phyloP scores from a whole-genome alignment of 2,797 vertebrate species.

The Peromyscus aztecus region DNA sequence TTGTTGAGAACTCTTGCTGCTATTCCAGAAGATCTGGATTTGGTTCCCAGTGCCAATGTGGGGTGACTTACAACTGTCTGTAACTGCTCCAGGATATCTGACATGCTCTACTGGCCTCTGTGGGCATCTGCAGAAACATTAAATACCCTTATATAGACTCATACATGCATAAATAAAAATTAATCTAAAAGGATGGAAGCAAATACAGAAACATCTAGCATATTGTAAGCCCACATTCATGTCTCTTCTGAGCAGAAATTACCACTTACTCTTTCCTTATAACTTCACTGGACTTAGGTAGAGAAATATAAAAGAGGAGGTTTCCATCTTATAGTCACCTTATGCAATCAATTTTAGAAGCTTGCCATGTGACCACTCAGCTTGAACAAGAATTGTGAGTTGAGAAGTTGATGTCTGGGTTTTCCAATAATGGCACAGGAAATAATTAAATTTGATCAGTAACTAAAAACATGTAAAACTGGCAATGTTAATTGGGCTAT shows the following conservation, averaged over 20 bases:
- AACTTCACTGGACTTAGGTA: background rate
- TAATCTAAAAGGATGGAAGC: background rate
- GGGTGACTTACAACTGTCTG: background rate
- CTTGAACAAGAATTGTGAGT: slow-evolving; percentile 30
- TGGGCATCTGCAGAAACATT: background rate
- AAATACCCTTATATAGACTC: background rate
- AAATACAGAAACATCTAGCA: background rate
- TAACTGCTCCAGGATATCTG: background rate
- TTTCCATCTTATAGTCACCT: background rate
- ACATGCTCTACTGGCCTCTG: background rate
- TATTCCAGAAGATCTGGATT: background rate
- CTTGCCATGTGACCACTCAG: background rate
- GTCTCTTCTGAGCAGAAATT: background rate
- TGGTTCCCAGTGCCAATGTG: background rate
- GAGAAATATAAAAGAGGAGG: background rate
- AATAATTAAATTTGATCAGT: slow-evolving; percentile 72
- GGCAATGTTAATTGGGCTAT: slow-evolving; percentile 38
- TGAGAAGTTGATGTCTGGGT: slow-evolving; percentile 39
- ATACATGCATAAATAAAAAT: background rate
- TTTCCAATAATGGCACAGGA: slow-evolving; percentile 61
- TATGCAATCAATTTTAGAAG: background rate
- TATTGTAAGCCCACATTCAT: background rate
- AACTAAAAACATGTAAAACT: slow-evolving; percentile 53
- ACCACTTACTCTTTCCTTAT: background rate
- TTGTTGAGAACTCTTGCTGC: background rate